Evolutionary conservation across 2,888 invertebrate genomes (phyloP), one percentile per base, ranked within the genome.

Genomic region (Hypselothyrea guttata): DNA sequence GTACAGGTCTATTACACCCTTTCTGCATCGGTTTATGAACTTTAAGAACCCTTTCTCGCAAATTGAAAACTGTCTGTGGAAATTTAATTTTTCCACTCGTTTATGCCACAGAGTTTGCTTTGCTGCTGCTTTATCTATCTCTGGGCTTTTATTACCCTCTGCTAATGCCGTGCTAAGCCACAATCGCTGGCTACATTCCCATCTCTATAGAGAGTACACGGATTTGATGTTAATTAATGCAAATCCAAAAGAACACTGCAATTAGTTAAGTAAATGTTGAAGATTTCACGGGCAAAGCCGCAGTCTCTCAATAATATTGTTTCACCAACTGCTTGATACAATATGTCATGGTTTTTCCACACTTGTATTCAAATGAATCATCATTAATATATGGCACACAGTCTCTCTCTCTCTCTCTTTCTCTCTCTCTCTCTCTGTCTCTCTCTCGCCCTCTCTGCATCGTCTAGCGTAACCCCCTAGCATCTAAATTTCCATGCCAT

Each of bases 181-280:
- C 56, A 61, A 48, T 33, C 31, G 41, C 13, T 8, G 8, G 12
- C 12, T 13, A 1, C 31, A 11, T 4, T 13, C 28, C 66, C 42
- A 60, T 58, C 58, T 57, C n/a, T 51, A 30, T 42, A 54, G 37
- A 5, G 30, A 58, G 5, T 5, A 54, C 46, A 55, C 35, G 53
- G 47, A 53, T 51, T 54, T 57, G 46, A 61, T 64, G 72, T 79
- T 81, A 84, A 77, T 84, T 79, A 82, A 86, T 86, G 75, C 75
- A 72, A 69, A 75, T 75, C 63, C 75, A 66, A 84, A 71, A 84
- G 84, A 85, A 74, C 82, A 74, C 65, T 82, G 88, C 88, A 88
- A 88, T 88, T 88, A 87, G 88, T 88, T 86, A 82, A 77, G 86
- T 86, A 88, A 88, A 88, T 66, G 87, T 75, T 77, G 51, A 68